Evolutionary conservation across 2,113 vertebrate genomes (phyloP).

Genomic region (Poecilia latipinna): DNA sequence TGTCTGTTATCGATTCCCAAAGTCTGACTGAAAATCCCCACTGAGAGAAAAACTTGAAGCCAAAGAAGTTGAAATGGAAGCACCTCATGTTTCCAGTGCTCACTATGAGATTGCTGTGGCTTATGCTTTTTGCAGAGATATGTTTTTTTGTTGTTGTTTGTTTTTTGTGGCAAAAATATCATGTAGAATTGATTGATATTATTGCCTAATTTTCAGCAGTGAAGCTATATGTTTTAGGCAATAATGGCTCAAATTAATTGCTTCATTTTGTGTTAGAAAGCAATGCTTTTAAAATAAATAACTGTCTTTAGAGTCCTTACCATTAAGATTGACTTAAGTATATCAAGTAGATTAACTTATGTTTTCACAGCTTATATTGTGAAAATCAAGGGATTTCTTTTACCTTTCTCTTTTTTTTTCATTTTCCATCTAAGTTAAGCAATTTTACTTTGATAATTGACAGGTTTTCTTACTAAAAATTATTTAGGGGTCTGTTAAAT

Average conservation of each 20-base stretch:
- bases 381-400: not conserved
- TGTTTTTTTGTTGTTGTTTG: not conserved
- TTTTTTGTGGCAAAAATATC: too few relatives aligned
- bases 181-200: too few relatives aligned
- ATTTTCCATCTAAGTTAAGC: not conserved
- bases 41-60: conserved; percentile 13
- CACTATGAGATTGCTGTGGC: not conserved
- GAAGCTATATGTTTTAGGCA: too few relatives aligned
- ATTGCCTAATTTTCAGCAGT: too few relatives aligned
- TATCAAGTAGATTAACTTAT: too few relatives aligned
- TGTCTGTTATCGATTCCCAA: conserved; percentile 52
- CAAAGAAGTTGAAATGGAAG: conserved; percentile 1
- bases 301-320: too few relatives aligned
- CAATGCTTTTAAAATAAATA: too few relatives aligned
- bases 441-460: not conserved
- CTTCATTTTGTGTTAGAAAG: too few relatives aligned
- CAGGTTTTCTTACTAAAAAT: too few relatives aligned
- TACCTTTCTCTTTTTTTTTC: not conserved
- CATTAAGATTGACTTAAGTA: too few relatives aligned
- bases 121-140: not conserved
- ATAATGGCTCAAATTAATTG: too few relatives aligned
- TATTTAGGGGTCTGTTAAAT: not conserved
- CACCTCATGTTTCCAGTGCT: not conserved
- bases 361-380: not conserved
- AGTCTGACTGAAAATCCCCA: conserved; percentile 37